Conservation (phyloP, 2,888 invertebrate species). For the Tanypteryx hageni region DNA sequence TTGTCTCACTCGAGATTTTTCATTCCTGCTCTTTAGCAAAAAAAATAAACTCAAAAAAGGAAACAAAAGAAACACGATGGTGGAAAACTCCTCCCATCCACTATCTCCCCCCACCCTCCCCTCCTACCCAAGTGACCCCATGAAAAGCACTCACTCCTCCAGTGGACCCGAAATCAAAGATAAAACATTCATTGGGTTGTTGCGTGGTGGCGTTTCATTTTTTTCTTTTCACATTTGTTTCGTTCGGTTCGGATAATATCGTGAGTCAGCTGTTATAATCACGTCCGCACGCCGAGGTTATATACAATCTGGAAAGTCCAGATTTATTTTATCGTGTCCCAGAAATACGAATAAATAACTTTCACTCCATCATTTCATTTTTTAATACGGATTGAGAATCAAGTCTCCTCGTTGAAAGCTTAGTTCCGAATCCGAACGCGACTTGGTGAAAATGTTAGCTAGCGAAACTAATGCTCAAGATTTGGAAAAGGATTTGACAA, state of each 20-base stretch:
- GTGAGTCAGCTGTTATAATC: constrained; percentile 22
- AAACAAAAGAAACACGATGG: not conserved
- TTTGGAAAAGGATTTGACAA: not conserved
- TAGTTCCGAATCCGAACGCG: not conserved
- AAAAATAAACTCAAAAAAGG: not conserved
- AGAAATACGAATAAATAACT: not conserved
- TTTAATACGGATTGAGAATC: not conserved
- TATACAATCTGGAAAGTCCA: not conserved
- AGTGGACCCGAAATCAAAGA: constrained; percentile 59
- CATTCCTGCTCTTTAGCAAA: not conserved
- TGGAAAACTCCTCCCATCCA: not conserved
- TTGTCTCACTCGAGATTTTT: not conserved
- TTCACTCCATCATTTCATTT: not conserved
- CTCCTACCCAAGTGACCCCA: not conserved
- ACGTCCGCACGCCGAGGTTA: not conserved
- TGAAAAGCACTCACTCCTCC: not conserved
- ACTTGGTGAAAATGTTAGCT: not conserved
- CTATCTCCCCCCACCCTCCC: not conserved
- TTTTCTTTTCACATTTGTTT: not conserved
- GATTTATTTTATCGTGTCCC: not conserved
- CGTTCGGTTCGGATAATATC: not conserved
- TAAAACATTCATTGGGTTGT: constrained; percentile 46
- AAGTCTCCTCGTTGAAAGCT: not conserved
- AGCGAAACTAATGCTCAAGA: constrained; percentile 15
- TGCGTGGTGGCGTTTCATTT: constrained; percentile 25